Base-by-base conservation (phyloP, 92 coral and sea anemone species). In the Porites lobata region DNA sequence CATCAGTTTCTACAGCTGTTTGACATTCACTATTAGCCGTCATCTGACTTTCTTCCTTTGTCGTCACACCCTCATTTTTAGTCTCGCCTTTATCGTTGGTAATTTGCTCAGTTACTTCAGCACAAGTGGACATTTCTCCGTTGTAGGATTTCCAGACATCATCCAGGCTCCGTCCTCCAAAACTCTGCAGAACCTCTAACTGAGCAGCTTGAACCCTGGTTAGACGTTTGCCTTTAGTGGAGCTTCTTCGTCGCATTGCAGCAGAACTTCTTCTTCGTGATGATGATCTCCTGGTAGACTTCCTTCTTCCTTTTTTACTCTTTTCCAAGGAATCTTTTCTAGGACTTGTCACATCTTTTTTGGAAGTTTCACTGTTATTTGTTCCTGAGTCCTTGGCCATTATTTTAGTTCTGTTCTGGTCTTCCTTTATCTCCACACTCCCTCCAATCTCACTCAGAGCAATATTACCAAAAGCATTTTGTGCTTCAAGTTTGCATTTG, bases 391-490 rank as follows among this genome's bases (percentile, higher is more conserved):
- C 12, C 17, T 75, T 72, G 53, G 79, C 13, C 26, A 26, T 71
- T 22, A 9, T 38, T 65, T 13, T 13, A 15, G 29, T 51, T 69
- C 11, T 53, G 14, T 72, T 73, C 50, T 56, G 69, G 47, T 20
- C 80, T 51, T 67, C 18, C 38, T 50, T 47, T 18, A 13, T 50
- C 52, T 76, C 75, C 9, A 53, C 68, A n/a, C 54, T 81, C 22
- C 50, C 79, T 65, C 22, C 71, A 52, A 58, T 56, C 8, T 51
- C 79, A 4, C 78, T 72, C 6, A 94, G 89, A 38, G 91, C 81
- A 73, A 90, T 79, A 78, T 89, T 91, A 70, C 83, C 92, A 79
- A 94, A 94, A 54, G 94, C 94, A 66, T 87, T 85, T 18, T 79
- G 79, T 21, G 87, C 93, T 51, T 94, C 95, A 26, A 77, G 54